These are phyloP conservation scores for Crotalus adamanteus DNA, from an alignment of 2,797 vertebrate species.

Conservation along the genomic window DNA sequence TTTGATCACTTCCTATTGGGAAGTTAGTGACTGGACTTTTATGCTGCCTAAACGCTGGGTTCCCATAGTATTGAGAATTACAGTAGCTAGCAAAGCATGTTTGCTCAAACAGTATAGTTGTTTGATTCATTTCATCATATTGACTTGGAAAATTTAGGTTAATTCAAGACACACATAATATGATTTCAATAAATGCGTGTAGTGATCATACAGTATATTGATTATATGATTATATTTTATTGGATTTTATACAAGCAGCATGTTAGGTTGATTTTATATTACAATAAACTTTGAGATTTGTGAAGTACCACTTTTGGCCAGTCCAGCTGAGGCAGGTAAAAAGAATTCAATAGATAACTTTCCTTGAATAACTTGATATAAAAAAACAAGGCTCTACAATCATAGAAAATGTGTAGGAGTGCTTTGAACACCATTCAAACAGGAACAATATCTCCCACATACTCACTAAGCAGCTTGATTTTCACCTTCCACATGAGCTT, in stretches of 20 bases:
- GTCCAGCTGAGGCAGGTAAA: background rate
- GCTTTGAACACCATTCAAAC: background rate
- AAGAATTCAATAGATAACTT: background rate
- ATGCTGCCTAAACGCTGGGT: background rate
- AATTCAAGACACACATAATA: background rate
- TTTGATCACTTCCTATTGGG: background rate
- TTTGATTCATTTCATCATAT: background rate
- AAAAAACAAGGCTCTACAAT: background rate
- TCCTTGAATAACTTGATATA: background rate
- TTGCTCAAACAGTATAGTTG: background rate
- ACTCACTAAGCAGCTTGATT: background rate
- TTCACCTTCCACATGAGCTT: background rate
- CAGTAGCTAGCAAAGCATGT: background rate
- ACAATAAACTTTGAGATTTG: background rate
- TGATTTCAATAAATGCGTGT: background rate
- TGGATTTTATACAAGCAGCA: background rate
- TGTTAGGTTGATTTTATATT: background rate
- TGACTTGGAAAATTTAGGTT: background rate
- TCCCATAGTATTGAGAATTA: background rate
- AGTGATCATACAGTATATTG: background rate
- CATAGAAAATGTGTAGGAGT: background rate
- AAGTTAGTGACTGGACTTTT: background rate
- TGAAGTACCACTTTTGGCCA: background rate
- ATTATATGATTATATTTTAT: background rate
- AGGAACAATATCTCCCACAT: background rate